Evolutionary conservation across 2,888 invertebrate species (phyloP).

Genomic region (Tubulanus polymorphus): DNA sequence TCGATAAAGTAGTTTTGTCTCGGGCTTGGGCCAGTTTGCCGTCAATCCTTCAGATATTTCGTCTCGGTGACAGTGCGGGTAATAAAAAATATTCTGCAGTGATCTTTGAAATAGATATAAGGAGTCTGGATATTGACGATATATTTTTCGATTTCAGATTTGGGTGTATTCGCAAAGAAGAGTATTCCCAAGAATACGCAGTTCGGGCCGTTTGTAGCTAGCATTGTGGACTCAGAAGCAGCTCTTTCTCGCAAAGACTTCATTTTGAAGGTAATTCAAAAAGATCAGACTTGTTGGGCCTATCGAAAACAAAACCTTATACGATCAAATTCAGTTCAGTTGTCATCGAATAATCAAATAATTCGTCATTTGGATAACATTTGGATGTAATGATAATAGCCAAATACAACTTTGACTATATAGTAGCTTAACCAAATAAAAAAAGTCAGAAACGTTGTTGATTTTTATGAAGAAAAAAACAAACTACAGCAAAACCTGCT

Average conservation of each 20-base stretch:
- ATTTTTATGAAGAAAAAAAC: too few species aligned
- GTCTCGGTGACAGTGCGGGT: constrained; percentile 27
- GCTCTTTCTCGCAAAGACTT: constrained; percentile 24
- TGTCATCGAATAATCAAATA: too few species aligned
- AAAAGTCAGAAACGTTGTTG: too few species aligned
- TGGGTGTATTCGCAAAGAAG: constrained; percentile 67
- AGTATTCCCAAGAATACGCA: constrained; percentile 67
- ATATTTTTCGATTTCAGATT: constrained; percentile 17
- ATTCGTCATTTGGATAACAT: too few species aligned
- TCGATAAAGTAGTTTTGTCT: constrained; percentile 64
- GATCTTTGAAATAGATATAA: neutral
- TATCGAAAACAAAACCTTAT: too few species aligned
- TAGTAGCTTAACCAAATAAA: too few species aligned
- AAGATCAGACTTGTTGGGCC: too few species aligned
- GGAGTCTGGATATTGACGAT: neutral
- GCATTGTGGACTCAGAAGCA: constrained; percentile 26
- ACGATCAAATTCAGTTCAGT: too few species aligned
- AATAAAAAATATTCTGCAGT: neutral
- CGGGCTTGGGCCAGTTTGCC: constrained; percentile 78
- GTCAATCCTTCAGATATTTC: constrained; percentile 40
- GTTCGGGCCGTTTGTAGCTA: constrained; percentile 76
- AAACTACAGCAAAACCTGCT: too few species aligned
- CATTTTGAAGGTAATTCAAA: constrained; percentile 30
- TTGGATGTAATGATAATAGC: too few species aligned
- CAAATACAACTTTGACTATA: too few species aligned